A percentile compares a stretch with the other conserved stretches of the same genome.
Conservation (phyloP, 2,888 invertebrate genomes). For the Caenorhabditis virilis region DNA sequence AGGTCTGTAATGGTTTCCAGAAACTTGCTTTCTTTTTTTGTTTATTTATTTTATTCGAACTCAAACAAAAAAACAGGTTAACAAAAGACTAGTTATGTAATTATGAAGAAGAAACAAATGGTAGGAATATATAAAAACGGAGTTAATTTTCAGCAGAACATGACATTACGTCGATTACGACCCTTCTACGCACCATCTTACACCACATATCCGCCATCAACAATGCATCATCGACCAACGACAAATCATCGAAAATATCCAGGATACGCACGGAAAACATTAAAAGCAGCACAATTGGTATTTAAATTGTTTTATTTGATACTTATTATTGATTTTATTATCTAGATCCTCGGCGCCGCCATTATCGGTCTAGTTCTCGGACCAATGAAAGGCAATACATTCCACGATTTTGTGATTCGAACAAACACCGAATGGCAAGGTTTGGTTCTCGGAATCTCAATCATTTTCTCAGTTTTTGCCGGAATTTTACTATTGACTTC, state of each 20-base stretch:
- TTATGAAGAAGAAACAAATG: no score
- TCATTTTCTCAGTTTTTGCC: conserved; percentile 49
- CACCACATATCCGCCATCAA: conserved; percentile 61
- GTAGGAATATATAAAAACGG: no score
- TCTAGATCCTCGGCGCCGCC: conserved; percentile 59
- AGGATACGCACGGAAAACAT: conserved; percentile 36
- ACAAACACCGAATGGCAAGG: conserved; percentile 53
- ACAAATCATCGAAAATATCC: conserved; percentile 43
- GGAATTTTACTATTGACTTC: conserved; percentile 49
- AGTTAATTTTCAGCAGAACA: no score
- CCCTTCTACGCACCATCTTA: conserved; percentile 62
- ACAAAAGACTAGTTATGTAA: no score
- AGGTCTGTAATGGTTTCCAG: no score
- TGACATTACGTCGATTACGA: conserved; percentile 43
- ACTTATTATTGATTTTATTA: no score
- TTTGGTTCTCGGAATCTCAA: conserved; percentile 49
- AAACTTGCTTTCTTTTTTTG: no score
- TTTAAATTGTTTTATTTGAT: no score
- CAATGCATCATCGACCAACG: conserved; percentile 48
- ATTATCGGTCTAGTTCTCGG: conserved; percentile 60
- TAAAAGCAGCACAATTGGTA: conserved; percentile 58
- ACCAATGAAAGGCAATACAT: conserved; percentile 54
- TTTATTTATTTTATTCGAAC: no score
- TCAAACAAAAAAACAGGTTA: no score
- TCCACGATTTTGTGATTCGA: conserved; percentile 59